Percentiles rank a stretch among this genome's conserved stretches.
Evolutionary conservation across 2,797 vertebrate genomes (phyloP).

Genomic region (Lutjanus campechanus): DNA sequence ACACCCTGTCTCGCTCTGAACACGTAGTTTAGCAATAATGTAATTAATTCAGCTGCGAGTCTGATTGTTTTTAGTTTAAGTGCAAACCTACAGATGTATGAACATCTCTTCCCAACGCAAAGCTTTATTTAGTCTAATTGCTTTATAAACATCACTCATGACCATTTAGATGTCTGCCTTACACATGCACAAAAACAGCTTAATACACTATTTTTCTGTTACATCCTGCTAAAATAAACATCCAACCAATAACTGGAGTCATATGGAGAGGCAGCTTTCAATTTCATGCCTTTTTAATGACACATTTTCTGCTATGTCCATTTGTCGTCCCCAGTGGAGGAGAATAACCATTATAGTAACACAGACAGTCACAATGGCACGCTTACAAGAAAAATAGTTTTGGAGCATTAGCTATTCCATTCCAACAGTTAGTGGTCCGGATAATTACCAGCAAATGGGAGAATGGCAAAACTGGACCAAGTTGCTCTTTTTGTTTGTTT

Average conservation of each 20-base stretch:
- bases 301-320: constrained; percentile 57
- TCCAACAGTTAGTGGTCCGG: constrained; percentile 74
- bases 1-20: constrained; percentile 3
- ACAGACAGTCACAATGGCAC: constrained; percentile 58
- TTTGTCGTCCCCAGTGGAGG: constrained; percentile 49
- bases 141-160: constrained; percentile 1
- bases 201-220: constrained; percentile 6
- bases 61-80: background rate
- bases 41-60: background rate
- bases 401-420: constrained; percentile 61
- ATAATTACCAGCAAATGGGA: constrained; percentile 82
- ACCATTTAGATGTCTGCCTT: constrained; percentile 10
- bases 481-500: constrained; percentile 42
- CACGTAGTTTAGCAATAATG: background rate
- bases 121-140: background rate
- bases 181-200: background rate
- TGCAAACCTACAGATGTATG: background rate
- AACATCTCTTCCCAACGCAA: background rate
- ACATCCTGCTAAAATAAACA: constrained; percentile 39
- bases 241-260: constrained; percentile 50
- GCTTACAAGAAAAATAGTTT: constrained; percentile 62
- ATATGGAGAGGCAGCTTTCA: constrained; percentile 68
- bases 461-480: constrained; percentile 49
- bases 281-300: constrained; percentile 77
- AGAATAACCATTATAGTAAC: constrained; percentile 67